Evolutionary conservation across 2,113 vertebrate genomes (phyloP).

Genomic region (Merops nubicus): DNA sequence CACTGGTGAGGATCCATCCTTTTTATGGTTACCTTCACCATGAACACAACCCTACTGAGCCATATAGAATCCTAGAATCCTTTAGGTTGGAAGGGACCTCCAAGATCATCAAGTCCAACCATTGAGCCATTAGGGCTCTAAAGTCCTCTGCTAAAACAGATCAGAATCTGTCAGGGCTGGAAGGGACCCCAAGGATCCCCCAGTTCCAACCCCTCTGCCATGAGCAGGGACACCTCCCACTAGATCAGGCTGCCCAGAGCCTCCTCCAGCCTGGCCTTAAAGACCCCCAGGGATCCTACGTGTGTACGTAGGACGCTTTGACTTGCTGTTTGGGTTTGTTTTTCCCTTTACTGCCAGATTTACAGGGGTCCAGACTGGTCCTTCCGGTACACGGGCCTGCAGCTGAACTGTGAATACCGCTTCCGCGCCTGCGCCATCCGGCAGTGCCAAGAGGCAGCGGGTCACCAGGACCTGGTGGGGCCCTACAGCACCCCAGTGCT

Average conservation of each 20-base stretch:
- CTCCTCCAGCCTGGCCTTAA: no score
- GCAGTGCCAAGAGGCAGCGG: conserved; percentile 87
- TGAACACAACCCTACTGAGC: not conserved
- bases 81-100: no score
- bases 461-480: conserved; percentile 86
- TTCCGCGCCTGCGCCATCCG: conserved; percentile 91
- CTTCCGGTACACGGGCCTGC: conserved; percentile 86
- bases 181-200: no score
- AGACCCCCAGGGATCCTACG: no score
- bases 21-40: not conserved
- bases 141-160: no score
- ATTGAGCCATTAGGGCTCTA: no score
- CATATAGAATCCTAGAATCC: no score
- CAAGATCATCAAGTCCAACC: no score
- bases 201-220: no score
- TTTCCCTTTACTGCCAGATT: conserved; percentile 71
- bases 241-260: no score
- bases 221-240: no score
- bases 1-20: not conserved
- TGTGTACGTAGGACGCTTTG: fast-evolving
- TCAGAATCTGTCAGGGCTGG: no score
- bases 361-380: conserved; percentile 88
- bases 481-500: conserved; percentile 90
- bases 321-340: not conserved
- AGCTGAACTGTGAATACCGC: conserved; percentile 91